Percentiles rank a stretch among this genome's conserved stretches.
phyloP scores from a whole-genome alignment of 2,888 invertebrate genomes.

The Pediacus dermestoides region DNA sequence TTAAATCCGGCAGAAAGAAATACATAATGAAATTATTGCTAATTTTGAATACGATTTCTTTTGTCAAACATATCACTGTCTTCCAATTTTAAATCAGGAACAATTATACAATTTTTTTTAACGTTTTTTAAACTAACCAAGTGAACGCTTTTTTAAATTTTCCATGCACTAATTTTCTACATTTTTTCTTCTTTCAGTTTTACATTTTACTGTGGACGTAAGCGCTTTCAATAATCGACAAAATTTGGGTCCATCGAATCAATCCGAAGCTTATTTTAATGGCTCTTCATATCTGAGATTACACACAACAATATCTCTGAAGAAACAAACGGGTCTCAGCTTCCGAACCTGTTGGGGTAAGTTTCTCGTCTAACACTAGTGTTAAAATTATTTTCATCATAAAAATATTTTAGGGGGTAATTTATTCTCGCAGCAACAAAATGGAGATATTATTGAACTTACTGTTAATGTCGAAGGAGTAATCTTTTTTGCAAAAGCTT shows the following conservation, averaged over 20 bases:
- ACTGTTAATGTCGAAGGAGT: conserved; percentile 50
- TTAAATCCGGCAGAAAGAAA: too few relatives aligned
- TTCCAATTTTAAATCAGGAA: too few relatives aligned
- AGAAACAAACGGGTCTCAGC: conserved; percentile 77
- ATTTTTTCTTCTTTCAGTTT: conserved; percentile 19
- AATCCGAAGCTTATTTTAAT: conserved; percentile 81
- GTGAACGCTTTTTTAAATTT: too few relatives aligned
- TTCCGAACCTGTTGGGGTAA: conserved; percentile 72
- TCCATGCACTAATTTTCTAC: too few relatives aligned
- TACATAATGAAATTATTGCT: too few relatives aligned
- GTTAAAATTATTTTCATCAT: background rate
- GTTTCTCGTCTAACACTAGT: background rate
- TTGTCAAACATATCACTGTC: too few relatives aligned
- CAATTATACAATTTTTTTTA: too few relatives aligned
- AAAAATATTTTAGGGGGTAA: conserved; percentile 57
- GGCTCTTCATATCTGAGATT: conserved; percentile 74
- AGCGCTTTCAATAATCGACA: conserved; percentile 18
- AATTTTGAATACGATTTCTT: too few relatives aligned
- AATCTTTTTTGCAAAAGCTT: conserved; percentile 50
- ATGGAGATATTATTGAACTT: conserved; percentile 49
- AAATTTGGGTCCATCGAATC: conserved; percentile 55
- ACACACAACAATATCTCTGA: conserved; percentile 69
- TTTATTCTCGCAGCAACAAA: conserved; percentile 66
- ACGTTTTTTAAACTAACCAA: too few relatives aligned
- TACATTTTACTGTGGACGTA: conserved; percentile 17